Evolutionary conservation across 2,888 invertebrate genomes (phyloP).

Genomic region (Pedicia rivosa): DNA sequence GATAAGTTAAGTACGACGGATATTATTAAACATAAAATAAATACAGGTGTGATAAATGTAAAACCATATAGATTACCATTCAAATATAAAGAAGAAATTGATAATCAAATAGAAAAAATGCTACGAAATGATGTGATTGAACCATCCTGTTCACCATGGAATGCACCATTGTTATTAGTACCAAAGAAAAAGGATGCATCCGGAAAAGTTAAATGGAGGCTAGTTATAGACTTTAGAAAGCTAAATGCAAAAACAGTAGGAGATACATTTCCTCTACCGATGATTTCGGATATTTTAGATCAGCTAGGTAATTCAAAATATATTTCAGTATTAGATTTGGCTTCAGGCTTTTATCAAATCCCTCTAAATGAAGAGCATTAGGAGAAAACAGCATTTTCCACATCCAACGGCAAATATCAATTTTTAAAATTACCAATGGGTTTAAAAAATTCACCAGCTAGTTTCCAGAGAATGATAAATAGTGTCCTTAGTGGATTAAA

Average conservation of each 20-base stretch:
- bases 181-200: too few relatives aligned
- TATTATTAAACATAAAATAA: too few relatives aligned
- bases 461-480: constrained; percentile 16
- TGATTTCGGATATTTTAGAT: constrained; percentile 16
- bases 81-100: too few relatives aligned
- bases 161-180: too few relatives aligned
- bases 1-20: too few relatives aligned
- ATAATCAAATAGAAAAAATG: too few relatives aligned
- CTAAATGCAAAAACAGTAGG: constrained; percentile 13
- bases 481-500: constrained; percentile 13
- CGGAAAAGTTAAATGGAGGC: too few relatives aligned
- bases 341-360: constrained; percentile 18
- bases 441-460: constrained; percentile 13
- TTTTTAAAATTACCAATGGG: constrained; percentile 16
- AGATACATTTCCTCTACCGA: constrained; percentile 15
- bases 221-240: too few relatives aligned
- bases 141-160: too few relatives aligned
- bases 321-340: constrained; percentile 15
- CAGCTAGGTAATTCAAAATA: constrained; percentile 16
- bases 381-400: constrained; percentile 16
- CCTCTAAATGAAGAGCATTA: constrained; percentile 10
- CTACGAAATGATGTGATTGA: too few relatives aligned
- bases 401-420: constrained; percentile 15
- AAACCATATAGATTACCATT: too few relatives aligned
- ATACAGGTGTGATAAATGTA: too few relatives aligned